Evolutionary conservation across 2,888 invertebrate species (phyloP).

Genomic region (Choristoneura rosaceana): DNA sequence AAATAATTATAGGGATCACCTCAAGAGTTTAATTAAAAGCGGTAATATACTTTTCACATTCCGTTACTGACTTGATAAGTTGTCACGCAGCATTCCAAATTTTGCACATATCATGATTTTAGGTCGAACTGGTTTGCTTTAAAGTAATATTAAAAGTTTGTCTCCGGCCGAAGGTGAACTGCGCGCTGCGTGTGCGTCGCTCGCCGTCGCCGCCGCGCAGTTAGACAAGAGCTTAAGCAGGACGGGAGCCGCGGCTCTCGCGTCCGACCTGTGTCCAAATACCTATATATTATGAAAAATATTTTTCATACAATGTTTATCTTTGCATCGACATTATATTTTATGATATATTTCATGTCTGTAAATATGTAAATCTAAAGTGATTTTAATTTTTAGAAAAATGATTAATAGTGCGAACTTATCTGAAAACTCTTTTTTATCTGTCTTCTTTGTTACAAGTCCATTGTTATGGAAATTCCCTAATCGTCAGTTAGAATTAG

Average conservation of each 20-base stretch:
- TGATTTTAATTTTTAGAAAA: conserved; percentile 50
- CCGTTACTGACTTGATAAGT: conserved; percentile 28
- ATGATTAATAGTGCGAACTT: conserved; percentile 14
- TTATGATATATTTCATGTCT: conserved; percentile 61
- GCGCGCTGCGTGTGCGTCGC: conserved; percentile 9
- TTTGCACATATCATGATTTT: conserved; percentile 35
- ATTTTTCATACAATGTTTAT: conserved; percentile 57
- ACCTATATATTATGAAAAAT: conserved; percentile 50
- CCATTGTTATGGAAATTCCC: conserved; percentile 43
- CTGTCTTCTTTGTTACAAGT: conserved; percentile 35
- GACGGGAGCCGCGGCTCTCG: conserved; percentile 47
- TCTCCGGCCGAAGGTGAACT: conserved; percentile 29
- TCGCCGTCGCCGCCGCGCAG: neutral
- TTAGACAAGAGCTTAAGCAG: conserved; percentile 54
- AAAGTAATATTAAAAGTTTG: conserved; percentile 21
- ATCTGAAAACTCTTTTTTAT: conserved; percentile 35
- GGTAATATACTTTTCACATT: conserved; percentile 34
- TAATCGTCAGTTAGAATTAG: conserved; percentile 41
- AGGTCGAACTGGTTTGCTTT: conserved; percentile 5
- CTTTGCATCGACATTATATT: conserved; percentile 61
- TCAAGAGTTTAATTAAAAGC: conserved; percentile 29
- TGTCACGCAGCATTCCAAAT: conserved; percentile 39
- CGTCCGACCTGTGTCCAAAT: conserved; percentile 49
- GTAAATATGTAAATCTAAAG: conserved; percentile 76
- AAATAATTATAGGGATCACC: conserved; percentile 35